Conservation (phyloP, 2,113 vertebrate species). For the Scatophagus argus region DNA sequence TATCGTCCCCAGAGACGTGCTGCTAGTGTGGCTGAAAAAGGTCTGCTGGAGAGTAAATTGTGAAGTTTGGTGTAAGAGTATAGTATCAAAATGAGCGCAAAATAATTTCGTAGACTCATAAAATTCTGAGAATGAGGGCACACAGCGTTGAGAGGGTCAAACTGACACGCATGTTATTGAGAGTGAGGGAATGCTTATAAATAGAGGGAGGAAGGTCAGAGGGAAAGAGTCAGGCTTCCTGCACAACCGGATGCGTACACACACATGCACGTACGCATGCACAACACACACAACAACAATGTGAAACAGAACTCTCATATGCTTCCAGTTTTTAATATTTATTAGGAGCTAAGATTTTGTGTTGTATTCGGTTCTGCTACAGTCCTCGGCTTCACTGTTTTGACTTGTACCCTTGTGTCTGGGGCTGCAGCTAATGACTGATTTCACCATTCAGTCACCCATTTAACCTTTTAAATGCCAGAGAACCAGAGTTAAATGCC, state of each 20-base stretch:
- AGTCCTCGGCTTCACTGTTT: neutral
- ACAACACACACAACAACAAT: constrained; percentile 21
- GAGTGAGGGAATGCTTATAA: constrained; percentile 58
- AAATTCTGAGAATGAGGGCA: neutral
- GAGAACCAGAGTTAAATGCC: neutral
- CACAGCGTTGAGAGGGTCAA: neutral
- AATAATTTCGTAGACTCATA: neutral
- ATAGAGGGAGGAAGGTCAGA: constrained; percentile 78
- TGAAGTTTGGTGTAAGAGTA: neutral
- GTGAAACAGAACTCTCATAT: neutral
- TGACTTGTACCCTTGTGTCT: neutral
- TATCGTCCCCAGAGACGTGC: neutral
- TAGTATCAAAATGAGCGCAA: neutral
- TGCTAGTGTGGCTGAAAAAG: too few relatives aligned
- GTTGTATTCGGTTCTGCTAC: neutral
- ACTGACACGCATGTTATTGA: constrained; percentile 24
- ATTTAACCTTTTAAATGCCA: neutral
- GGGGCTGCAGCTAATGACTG: neutral
- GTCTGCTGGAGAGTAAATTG: too few relatives aligned
- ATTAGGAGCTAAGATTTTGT: neutral
- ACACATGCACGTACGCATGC: constrained; percentile 22
- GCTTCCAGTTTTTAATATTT: constrained; percentile 1
- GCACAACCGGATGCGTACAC: constrained; percentile 55
- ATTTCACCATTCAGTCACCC: neutral
- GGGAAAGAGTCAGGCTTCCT: constrained; percentile 79